Percentiles rank a stretch among this genome's conserved stretches.
Conservation (phyloP, 2,797 vertebrate genomes). For the Sebastes elongatus region DNA sequence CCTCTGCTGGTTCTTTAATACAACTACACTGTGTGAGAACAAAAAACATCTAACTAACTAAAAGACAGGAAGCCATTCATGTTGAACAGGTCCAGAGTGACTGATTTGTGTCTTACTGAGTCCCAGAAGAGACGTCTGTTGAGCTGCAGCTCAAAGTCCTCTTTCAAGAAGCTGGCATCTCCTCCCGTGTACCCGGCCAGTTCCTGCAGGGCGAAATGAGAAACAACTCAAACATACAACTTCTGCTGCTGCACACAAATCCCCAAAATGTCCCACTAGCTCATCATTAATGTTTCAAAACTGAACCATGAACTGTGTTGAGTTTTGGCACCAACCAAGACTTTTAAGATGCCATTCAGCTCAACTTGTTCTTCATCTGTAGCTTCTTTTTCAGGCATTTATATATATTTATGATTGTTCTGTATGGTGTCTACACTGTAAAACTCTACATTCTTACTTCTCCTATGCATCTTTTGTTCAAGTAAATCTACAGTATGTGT, state of each 20-base stretch:
- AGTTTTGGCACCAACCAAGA: neutral
- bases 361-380: neutral
- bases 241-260: neutral
- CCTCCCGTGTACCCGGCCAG: constrained; percentile 94
- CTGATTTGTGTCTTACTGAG: constrained; percentile 80
- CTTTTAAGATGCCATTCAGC: neutral
- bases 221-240: neutral
- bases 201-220: constrained; percentile 80
- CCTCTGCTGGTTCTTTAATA: constrained; percentile 7
- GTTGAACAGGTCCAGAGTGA: neutral
- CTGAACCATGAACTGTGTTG: neutral
- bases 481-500: neutral
- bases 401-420: neutral
- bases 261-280: neutral
- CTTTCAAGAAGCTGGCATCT: constrained; percentile 93
- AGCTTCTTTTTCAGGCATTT: neutral
- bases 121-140: constrained; percentile 90
- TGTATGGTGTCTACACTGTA: neutral
- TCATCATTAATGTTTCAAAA: neutral
- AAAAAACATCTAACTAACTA: neutral
- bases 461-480: neutral
- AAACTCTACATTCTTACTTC: neutral
- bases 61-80: neutral
- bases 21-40: neutral
- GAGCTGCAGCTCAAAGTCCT: constrained; percentile 94